Evolutionary conservation across 1,140 invertebrate genomes (phyloP), one percentile per base, ranked within the genome.

Genomic region (Drosophila truncata): DNA sequence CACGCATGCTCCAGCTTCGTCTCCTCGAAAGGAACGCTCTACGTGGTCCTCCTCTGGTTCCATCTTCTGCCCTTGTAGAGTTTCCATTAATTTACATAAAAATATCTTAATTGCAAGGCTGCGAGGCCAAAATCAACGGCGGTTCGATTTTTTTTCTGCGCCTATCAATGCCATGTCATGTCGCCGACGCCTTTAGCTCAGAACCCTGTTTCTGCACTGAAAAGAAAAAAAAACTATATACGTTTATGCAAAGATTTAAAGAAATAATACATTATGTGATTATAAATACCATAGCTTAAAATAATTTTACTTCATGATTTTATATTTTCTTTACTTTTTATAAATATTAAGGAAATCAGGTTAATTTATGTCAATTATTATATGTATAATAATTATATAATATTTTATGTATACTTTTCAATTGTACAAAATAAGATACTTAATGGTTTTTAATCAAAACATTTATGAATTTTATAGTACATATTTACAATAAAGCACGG

Each of bases 31-130:
- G 47, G 57, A 46, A 27, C 20, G 41, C 27, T 41, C 31, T 55
- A 50, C 47, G 16, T 29, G 23, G 6, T 4, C 25, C 25, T 29
- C 2, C 25, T 29, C 25, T 6, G 9, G 25, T 16, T 49, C 9
- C 47, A 18, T 10, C 37, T 60, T 50, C 52, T 23, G 18, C 27
- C 41, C 58, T 49, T 50, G 39, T 52, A 42, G 65, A 59, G 33
- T 60, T 76, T 76, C 64, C 76, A 88, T 88, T 87, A 74, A 88
- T 87, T 87, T 87, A 87, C 84, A 87, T 87, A 87, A 87, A 87
- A 87, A 87, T 87, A 87, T 87, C 84, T 87, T 87, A 87, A 87
- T 87, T 87, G 84, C 84, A 63, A 72, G 65, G 44, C 67, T 44
- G 52, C 44, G 41, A 54, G 33, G 49, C 49, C 50, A 16, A 35